Evolutionary conservation across 2,113 vertebrate species (phyloP), one percentile per base, ranked within the genome.

Genomic region (Acanthisitta chloris): DNA sequence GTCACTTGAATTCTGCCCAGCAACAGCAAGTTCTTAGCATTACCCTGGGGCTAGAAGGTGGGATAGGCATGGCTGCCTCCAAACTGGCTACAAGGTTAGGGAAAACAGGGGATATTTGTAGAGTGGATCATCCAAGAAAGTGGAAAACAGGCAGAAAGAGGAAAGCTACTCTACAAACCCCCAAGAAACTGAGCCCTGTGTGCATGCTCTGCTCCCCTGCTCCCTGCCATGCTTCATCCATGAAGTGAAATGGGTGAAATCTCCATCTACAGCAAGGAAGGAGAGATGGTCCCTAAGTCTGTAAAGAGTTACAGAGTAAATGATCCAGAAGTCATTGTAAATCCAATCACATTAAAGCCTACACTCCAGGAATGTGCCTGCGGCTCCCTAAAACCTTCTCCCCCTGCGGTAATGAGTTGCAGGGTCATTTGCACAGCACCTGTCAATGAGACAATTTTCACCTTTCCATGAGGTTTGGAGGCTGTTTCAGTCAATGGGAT

Each of bases 371-470:
- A 83, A 28, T 19, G 29, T 40, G 74, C 59, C 25, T 2, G 24
- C 10, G 0, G 40, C 88, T 70, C 76, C 79, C 81, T 61, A 45
- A n/a, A 79, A 85, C 85, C 51, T 29, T 14, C 43, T 46, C 70
- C 90, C 19, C 11, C 81, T 8, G 46, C 0, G 3, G 72, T 34
- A 65, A 73, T 65, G 82, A 81, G 81, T 81, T 73, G 66, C 65
- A 1, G 46, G 46, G 65, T 43, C 34, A 58, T 55, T 65, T 72
- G 62, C 34, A 13, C 72, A 84, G 88, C 67, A 51, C 69, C 78
- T 83, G 81, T n/a, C 91, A 89, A 26, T 20, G 71, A 90, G 88
- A 51, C 48, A 20, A 72, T 85, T 93, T 79, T 19, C 76, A 85
- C 43, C 43, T 82, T 43, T 29, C 86, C 12, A 4, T 29, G 57